These are phyloP conservation scores for Lineus longissimus DNA, from an alignment of 1,140 invertebrate genomes.

Conservation along the genomic window DNA sequence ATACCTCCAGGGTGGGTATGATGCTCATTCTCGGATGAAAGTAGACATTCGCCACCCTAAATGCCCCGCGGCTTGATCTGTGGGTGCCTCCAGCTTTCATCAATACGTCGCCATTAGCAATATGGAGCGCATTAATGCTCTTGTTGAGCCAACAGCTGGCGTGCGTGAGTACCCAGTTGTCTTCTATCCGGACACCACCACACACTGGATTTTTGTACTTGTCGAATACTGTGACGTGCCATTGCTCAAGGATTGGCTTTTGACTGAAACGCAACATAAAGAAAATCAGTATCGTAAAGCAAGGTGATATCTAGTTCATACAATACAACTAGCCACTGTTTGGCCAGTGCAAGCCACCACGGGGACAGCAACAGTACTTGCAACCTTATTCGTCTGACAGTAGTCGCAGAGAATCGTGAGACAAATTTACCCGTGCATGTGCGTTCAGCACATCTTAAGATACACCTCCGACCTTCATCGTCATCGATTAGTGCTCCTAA, in stretches of 20 bases:
- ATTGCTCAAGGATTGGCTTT: background rate
- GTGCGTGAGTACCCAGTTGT: slow-evolving; percentile 1
- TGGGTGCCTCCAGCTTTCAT: background rate
- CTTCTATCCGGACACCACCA: background rate
- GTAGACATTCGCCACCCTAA: background rate
- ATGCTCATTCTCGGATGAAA: background rate
- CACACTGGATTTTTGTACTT: background rate
- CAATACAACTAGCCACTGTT: no score
- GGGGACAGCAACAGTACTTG: no score
- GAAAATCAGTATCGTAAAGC: no score
- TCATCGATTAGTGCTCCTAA: no score
- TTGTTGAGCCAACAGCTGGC: slow-evolving; percentile 6
- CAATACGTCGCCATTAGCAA: background rate
- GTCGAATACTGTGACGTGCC: slow-evolving; percentile 1
- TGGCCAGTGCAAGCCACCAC: no score
- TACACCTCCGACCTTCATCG: no score
- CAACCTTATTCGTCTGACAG: no score
- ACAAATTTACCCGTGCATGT: no score
- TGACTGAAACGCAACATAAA: no score
- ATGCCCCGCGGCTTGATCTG: background rate
- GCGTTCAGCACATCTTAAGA: no score
- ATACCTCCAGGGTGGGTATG: background rate
- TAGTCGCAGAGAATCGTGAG: no score
- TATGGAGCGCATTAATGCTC: background rate
- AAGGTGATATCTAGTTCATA: no score